Evolutionary conservation across 2,797 vertebrate genomes (phyloP).

Genomic region (Protonibea diacanthus): DNA sequence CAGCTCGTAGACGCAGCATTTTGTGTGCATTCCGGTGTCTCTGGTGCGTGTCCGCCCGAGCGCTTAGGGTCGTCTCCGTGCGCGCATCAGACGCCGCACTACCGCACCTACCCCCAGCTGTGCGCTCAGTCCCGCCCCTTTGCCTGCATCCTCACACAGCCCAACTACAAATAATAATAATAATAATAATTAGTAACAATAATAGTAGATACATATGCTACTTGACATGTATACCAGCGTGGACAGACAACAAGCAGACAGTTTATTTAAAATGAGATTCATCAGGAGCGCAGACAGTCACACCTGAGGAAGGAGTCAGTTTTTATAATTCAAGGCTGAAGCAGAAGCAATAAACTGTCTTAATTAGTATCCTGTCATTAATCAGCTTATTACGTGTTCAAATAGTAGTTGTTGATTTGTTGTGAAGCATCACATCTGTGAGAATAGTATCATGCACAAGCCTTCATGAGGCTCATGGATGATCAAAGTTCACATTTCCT

Average conservation of each 20-base stretch:
- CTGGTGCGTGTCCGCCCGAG: slow-evolving; percentile 40
- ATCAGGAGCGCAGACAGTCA: background rate
- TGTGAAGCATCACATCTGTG: background rate
- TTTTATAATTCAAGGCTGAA: background rate
- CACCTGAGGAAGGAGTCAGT: background rate
- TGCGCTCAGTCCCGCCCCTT: slow-evolving; percentile 72
- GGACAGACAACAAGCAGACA: background rate
- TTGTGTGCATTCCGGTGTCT: slow-evolving; percentile 65
- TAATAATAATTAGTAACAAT: background rate
- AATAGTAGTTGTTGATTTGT: background rate
- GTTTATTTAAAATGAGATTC: background rate
- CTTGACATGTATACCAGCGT: too few relatives aligned
- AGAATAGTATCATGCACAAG: background rate
- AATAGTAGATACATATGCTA: background rate
- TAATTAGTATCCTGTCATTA: background rate
- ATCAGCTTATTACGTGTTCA: background rate
- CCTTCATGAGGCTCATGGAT: background rate
- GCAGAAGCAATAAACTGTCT: background rate
- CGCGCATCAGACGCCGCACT: slow-evolving; percentile 72
- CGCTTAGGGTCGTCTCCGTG: slow-evolving; percentile 49
- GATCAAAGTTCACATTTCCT: background rate
- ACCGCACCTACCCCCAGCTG: slow-evolving; percentile 76
- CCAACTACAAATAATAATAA: slow-evolving; percentile 25
- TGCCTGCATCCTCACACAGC: slow-evolving; percentile 58
- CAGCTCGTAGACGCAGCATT: slow-evolving; percentile 72